phyloP scores from a whole-genome alignment of 2,113 vertebrate genomes.

The Copsychus sechellarum region DNA sequence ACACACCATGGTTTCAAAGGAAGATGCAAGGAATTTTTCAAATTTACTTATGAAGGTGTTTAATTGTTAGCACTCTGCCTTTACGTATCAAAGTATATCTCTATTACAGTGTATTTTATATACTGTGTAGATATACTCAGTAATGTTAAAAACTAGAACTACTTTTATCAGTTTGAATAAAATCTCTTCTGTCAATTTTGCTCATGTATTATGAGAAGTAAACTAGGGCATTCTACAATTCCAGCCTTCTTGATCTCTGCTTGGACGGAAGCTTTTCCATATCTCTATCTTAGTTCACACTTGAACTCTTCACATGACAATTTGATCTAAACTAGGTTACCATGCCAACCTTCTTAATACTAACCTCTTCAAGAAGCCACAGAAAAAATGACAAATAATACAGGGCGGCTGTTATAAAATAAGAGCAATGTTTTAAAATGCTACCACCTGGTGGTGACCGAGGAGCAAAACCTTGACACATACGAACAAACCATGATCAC shows the following conservation, averaged over 20 bases:
- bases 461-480: background rate
- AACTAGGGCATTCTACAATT: background rate
- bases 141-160: background rate
- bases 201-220: background rate
- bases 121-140: background rate
- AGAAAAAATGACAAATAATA: background rate
- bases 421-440: conserved; percentile 54
- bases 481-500: background rate
- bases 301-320: background rate
- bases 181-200: background rate
- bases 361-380: background rate
- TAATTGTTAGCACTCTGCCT: background rate
- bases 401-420: background rate
- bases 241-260: background rate
- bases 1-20: background rate
- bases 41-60: background rate
- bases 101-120: background rate
- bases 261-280: background rate
- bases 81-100: background rate
- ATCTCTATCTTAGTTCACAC: background rate
- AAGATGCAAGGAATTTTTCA: background rate
- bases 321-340: conserved; percentile 24
- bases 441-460: conserved; percentile 62
- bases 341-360: conserved; percentile 4
- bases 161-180: background rate